A percentile compares a stretch with the other conserved stretches of the same genome.
Evolutionary conservation across 2,888 invertebrate species (phyloP).

Genomic region (Pantelozetes paolii): DNA sequence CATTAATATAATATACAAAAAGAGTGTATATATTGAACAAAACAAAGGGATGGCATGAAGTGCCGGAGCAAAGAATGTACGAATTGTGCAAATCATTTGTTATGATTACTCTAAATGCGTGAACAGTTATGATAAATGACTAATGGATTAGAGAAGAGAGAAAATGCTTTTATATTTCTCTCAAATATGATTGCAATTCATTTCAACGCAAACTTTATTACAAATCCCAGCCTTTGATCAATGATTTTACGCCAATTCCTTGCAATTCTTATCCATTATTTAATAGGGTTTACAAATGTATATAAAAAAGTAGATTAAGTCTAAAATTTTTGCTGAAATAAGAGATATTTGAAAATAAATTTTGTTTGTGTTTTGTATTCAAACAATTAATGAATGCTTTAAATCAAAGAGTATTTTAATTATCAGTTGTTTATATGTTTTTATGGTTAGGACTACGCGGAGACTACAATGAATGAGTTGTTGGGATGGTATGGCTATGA

Average conservation of each 20-base stretch:
- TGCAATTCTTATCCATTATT: neutral
- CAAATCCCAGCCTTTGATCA: neutral
- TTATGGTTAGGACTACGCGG: slow-evolving; percentile 72
- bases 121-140: slow-evolving; percentile 2
- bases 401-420: no score
- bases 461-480: slow-evolving; percentile 85
- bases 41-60: neutral
- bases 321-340: no score
- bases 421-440: neutral
- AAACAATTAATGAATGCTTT: no score
- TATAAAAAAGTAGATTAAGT: no score
- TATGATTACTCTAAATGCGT: slow-evolving; percentile 32
- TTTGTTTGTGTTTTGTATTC: no score
- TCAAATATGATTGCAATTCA: neutral
- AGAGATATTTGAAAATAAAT: no score
- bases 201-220: neutral
- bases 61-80: neutral
- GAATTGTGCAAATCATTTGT: slow-evolving; percentile 26
- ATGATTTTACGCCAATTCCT: neutral
- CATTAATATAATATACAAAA: neutral
- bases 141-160: slow-evolving; percentile 22
- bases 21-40: neutral
- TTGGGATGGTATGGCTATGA: slow-evolving; percentile 88
- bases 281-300: neutral
- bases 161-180: slow-evolving; percentile 1